phyloP scores from a whole-genome alignment of 2,113 vertebrate genomes.

The Oreocharis arfaki region DNA sequence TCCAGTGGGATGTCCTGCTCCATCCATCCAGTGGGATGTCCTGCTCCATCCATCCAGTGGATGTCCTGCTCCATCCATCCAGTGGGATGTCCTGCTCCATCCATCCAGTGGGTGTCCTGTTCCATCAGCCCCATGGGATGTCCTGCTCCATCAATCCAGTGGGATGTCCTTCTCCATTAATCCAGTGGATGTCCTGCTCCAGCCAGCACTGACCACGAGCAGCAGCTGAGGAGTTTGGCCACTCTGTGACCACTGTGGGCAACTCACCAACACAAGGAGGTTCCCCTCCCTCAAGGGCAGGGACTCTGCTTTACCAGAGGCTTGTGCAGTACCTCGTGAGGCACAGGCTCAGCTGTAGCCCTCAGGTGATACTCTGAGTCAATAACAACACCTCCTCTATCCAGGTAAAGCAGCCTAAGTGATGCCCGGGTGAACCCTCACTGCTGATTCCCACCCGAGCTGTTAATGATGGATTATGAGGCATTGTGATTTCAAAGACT shows the following conservation, averaged over 20 bases:
- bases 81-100: background rate
- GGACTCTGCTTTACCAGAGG: background rate
- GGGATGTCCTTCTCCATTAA: background rate
- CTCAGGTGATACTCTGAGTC: background rate
- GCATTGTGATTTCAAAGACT: background rate
- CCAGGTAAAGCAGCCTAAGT: background rate
- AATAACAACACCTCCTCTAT: background rate
- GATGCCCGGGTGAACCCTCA: background rate
- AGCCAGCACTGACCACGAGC: accelerated
- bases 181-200: accelerated
- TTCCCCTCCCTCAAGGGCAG: background rate
- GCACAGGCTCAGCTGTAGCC: background rate
- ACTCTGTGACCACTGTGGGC: accelerated
- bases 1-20: background rate
- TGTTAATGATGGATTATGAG: background rate
- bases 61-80: background rate
- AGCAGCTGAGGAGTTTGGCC: background rate
- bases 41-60: background rate
- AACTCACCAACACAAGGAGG: accelerated
- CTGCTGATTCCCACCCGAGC: accelerated
- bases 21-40: background rate
- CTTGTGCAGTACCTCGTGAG: background rate
- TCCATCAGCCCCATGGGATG: background rate
- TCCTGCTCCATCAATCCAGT: accelerated
- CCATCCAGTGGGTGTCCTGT: background rate